Evolutionary conservation across 2,797 vertebrate genomes (phyloP).

Genomic region (Melanotaenia maccullochi): DNA sequence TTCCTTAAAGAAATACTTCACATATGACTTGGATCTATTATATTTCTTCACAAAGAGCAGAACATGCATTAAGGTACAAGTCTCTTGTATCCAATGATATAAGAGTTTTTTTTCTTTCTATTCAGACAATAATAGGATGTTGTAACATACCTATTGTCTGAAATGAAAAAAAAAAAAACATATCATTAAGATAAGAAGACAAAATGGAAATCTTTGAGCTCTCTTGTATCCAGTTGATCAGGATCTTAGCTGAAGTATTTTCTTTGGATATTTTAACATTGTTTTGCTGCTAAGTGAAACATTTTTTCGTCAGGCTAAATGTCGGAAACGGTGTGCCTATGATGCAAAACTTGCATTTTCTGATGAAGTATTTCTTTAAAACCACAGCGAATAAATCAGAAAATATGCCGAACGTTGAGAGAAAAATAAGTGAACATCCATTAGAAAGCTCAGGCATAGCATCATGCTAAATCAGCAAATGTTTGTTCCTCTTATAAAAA

Average conservation of each 20-base stretch:
- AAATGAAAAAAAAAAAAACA: too few relatives aligned
- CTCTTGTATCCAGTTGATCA: background rate
- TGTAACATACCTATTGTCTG: too few relatives aligned
- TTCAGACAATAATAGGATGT: too few relatives aligned
- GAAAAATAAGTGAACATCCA: constrained; percentile 27
- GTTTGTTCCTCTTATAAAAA: constrained; percentile 31
- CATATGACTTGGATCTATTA: background rate
- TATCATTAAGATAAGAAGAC: too few relatives aligned
- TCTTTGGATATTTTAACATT: background rate
- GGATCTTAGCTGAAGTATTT: background rate
- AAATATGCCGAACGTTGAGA: constrained; percentile 2
- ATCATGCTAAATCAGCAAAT: constrained; percentile 56
- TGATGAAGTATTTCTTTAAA: constrained; percentile 32
- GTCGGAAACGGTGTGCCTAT: background rate
- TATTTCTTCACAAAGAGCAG: background rate
- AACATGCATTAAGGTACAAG: background rate
- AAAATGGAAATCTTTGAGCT: background rate
- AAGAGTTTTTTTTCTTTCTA: too few relatives aligned
- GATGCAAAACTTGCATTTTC: background rate
- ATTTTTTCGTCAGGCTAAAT: background rate
- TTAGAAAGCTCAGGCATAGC: constrained; percentile 38
- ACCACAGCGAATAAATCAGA: constrained; percentile 4
- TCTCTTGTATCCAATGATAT: background rate
- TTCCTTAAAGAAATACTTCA: constrained; percentile 30
- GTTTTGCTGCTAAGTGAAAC: background rate